A percentile compares a stretch with the other conserved stretches of the same genome.
Evolutionary conservation across 2,113 vertebrate species (phyloP).

Genomic region (Pyxicephalus adspersus): DNA sequence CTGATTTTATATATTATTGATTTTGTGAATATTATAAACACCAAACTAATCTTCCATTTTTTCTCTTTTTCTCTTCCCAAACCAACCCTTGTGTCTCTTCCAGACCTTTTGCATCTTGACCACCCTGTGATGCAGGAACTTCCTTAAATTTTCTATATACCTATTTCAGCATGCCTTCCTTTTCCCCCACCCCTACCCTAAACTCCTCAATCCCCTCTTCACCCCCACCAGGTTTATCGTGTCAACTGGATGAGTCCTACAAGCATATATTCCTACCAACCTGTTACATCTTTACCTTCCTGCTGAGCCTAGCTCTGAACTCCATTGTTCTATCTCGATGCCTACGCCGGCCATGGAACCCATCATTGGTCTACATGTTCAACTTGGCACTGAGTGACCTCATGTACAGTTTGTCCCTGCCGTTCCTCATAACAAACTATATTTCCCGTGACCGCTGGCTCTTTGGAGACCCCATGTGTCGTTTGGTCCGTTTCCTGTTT

Average conservation of each 20-base stretch:
- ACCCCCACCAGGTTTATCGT: constrained; percentile 58
- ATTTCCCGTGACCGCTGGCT: constrained; percentile 79
- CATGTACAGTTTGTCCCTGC: constrained; percentile 81
- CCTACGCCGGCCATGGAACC: constrained; percentile 77
- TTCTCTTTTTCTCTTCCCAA: not conserved
- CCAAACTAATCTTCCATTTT: not conserved
- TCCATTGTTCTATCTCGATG: constrained; percentile 76
- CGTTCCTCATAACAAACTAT: constrained; percentile 84
- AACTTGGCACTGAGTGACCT: constrained; percentile 85
- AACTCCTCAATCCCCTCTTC: constrained; percentile 11
- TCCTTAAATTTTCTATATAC: not conserved
- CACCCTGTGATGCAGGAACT: constrained; percentile 27
- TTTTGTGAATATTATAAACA: too few relatives aligned
- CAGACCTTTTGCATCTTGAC: not conserved
- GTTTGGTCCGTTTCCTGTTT: constrained; percentile 83
- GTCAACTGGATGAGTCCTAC: constrained; percentile 80
- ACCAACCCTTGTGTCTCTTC: not conserved
- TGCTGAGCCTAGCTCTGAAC: constrained; percentile 80
- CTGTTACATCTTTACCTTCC: constrained; percentile 80
- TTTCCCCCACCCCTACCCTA: not conserved
- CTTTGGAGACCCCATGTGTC: constrained; percentile 88
- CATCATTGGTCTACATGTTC: constrained; percentile 86
- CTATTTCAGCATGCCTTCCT: not conserved
- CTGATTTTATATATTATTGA: too few relatives aligned
- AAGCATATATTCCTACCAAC: constrained; percentile 81